These are phyloP conservation scores for Erpobdella octoculata DNA, from an alignment of 2,888 invertebrate genomes.

Conservation along the genomic window DNA sequence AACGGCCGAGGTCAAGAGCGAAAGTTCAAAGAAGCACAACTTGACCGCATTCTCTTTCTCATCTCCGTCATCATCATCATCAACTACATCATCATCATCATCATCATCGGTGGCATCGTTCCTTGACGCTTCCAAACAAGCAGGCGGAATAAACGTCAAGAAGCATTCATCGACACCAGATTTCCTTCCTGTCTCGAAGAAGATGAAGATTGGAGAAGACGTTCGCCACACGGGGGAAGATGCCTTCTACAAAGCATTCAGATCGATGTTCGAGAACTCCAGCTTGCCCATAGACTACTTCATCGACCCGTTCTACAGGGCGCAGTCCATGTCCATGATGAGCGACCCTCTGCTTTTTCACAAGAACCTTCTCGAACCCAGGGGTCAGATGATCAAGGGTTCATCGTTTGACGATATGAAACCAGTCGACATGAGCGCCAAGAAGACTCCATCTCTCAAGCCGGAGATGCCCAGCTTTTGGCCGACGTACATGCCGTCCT, in stretches of 20 bases:
- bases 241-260: slow-evolving; percentile 17
- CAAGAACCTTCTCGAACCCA: slow-evolving; percentile 18
- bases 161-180: neutral
- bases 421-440: slow-evolving; percentile 19
- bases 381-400: neutral
- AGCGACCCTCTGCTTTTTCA: slow-evolving; percentile 18
- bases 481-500: slow-evolving; percentile 15
- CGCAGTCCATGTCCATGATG: neutral
- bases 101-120: too few species aligned
- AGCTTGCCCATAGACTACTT: neutral
- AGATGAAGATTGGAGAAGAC: neutral
- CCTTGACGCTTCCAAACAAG: too few species aligned
- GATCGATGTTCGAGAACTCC: slow-evolving; percentile 18
- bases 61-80: too few species aligned
- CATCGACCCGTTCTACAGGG: slow-evolving; percentile 21
- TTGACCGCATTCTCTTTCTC: too few species aligned
- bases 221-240: neutral
- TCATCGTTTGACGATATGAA: neutral
- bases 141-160: neutral
- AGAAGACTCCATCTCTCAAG: neutral
- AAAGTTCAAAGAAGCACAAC: too few species aligned
- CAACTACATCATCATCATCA: too few species aligned
- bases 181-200: neutral
- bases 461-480: neutral
- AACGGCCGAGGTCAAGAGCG: too few species aligned